Evolutionary conservation across 2,113 vertebrate species (phyloP).

Genomic region (Indri indri): DNA sequence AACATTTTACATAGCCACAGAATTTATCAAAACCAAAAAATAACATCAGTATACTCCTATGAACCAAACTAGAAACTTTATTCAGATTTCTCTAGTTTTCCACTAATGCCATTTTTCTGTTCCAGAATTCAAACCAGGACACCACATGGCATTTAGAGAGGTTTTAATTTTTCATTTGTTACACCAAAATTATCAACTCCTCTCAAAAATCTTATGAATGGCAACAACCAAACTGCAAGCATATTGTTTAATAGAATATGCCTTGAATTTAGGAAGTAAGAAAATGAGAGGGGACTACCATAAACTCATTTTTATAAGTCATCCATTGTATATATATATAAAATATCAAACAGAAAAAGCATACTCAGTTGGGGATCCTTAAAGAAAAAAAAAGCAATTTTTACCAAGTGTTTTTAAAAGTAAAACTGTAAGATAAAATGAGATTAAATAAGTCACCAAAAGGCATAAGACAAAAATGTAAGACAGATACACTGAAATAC

Average conservation of each 20-base stretch:
- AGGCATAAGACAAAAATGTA: neutral
- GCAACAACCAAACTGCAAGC: neutral
- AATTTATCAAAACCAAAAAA: conserved; percentile 19
- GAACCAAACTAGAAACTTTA: neutral
- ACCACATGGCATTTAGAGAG: neutral
- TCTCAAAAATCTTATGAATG: conserved; percentile 1
- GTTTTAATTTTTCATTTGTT: conserved; percentile 12
- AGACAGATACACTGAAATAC: neutral
- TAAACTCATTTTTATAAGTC: neutral
- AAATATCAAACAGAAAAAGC: conserved; percentile 10
- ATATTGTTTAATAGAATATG: neutral
- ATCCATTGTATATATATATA: neutral
- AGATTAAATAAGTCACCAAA: conserved; percentile 25
- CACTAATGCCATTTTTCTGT: neutral
- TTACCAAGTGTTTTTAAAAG: conserved; percentile 35
- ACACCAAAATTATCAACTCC: neutral
- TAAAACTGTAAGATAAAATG: neutral
- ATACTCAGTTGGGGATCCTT: neutral
- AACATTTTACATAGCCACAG: neutral
- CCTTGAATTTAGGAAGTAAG: neutral
- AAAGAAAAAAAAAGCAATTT: neutral
- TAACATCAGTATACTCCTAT: neutral
- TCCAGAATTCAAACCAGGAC: neutral
- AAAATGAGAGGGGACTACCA: neutral
- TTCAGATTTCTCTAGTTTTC: neutral